Conservation (phyloP, 2,113 vertebrate genomes). For the Gambusia holbrooki region DNA sequence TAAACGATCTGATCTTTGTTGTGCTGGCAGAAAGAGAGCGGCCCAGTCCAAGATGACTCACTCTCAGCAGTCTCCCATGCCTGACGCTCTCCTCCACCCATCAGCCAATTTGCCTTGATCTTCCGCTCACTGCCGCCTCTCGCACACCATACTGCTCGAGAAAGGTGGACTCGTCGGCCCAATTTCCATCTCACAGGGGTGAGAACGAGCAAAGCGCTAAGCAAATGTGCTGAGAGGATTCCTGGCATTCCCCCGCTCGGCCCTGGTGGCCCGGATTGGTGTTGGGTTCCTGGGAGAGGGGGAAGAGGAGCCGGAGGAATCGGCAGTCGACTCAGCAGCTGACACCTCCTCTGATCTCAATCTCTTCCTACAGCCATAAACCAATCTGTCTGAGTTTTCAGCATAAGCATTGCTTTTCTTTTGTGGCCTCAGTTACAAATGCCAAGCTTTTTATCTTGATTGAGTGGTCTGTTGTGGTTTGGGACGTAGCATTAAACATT, state of each 20-base stretch:
- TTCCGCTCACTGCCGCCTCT: conserved; percentile 56
- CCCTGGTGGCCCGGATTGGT: conserved; percentile 67
- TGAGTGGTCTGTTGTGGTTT: conserved; percentile 7
- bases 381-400: conserved; percentile 67
- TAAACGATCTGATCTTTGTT: conserved; percentile 72
- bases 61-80: conserved; percentile 64
- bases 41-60: conserved; percentile 72
- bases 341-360: conserved; percentile 78
- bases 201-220: conserved; percentile 77
- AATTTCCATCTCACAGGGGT: conserved; percentile 71
- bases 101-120: conserved; percentile 71
- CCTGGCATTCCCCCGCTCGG: conserved; percentile 73
- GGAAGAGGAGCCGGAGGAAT: conserved; percentile 71
- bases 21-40: conserved; percentile 71
- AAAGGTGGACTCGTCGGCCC: conserved; percentile 63
- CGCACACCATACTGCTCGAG: conserved; percentile 21
- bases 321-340: conserved; percentile 77
- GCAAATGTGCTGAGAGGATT: conserved; percentile 78
- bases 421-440: conserved; percentile 24
- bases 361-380: conserved; percentile 73
- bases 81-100: conserved; percentile 56
- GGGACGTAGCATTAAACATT: conserved; percentile 8
- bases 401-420: conserved; percentile 61
- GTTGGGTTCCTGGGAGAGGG: conserved; percentile 78
- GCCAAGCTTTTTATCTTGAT: conserved; percentile 29